Percentiles rank a stretch among this genome's conserved stretches.
phyloP scores from a whole-genome alignment of 2,797 vertebrate species.

The Aplochiton taeniatus region DNA sequence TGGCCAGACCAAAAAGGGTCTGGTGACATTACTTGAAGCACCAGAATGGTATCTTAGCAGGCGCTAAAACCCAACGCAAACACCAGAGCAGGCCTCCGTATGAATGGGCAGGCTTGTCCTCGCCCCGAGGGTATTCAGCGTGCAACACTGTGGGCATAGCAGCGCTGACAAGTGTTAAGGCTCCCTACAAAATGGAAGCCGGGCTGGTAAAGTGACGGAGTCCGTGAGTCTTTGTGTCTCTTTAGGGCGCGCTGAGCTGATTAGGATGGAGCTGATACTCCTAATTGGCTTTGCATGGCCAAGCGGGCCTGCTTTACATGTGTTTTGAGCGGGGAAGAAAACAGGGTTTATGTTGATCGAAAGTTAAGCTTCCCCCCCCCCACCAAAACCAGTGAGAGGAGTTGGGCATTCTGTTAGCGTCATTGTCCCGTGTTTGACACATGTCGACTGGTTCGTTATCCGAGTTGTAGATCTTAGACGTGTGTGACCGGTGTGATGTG shows the following conservation, averaged over 20 bases:
- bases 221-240: slow-evolving; percentile 42
- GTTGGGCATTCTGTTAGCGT: too few species aligned
- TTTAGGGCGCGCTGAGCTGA: slow-evolving; percentile 55
- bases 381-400: neutral
- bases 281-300: slow-evolving; percentile 66
- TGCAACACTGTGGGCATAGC: slow-evolving; percentile 19
- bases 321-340: slow-evolving; percentile 50
- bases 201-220: slow-evolving; percentile 50
- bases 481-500: too few species aligned
- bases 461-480: too few species aligned
- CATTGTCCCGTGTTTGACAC: too few species aligned
- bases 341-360: slow-evolving; percentile 37
- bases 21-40: slow-evolving; percentile 93
- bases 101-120: slow-evolving; percentile 31
- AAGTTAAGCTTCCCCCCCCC: slow-evolving; percentile 36
- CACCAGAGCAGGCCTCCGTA: slow-evolving; percentile 51
- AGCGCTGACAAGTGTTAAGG: slow-evolving; percentile 18
- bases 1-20: slow-evolving; percentile 83
- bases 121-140: slow-evolving; percentile 23
- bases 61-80: slow-evolving; percentile 77
- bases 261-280: slow-evolving; percentile 50
- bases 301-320: slow-evolving; percentile 52
- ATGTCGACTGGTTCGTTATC: too few species aligned
- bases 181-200: slow-evolving; percentile 35
- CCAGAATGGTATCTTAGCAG: slow-evolving; percentile 89